These are phyloP conservation scores for Drymonia ruficornis DNA, from an alignment of 2,888 invertebrate species.

Conservation along the genomic window DNA sequence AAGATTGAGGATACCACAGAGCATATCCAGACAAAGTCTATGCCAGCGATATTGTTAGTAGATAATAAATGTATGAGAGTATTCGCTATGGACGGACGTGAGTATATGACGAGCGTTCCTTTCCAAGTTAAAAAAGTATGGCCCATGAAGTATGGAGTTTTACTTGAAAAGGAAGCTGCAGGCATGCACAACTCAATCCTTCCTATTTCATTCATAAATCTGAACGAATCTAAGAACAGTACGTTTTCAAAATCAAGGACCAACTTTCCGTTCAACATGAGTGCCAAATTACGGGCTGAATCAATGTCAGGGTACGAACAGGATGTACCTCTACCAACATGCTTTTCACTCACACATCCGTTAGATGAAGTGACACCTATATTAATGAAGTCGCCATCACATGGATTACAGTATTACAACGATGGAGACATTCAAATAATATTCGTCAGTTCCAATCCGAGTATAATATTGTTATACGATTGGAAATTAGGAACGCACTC, in stretches of 20 bases:
- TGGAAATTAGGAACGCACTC: slow-evolving; percentile 91
- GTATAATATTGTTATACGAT: slow-evolving; percentile 93
- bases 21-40: slow-evolving; percentile 77
- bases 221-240: slow-evolving; percentile 73
- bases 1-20: slow-evolving; percentile 80
- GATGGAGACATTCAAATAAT: slow-evolving; percentile 88
- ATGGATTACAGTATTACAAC: slow-evolving; percentile 85
- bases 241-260: slow-evolving; percentile 62
- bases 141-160: slow-evolving; percentile 93
- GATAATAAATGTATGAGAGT: slow-evolving; percentile 91
- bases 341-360: slow-evolving; percentile 95
- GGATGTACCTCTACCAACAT: slow-evolving; percentile 88
- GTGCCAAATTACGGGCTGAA: slow-evolving; percentile 67
- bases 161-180: slow-evolving; percentile 90
- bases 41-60: slow-evolving; percentile 89
- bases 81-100: slow-evolving; percentile 92
- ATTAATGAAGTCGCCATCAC: slow-evolving; percentile 87
- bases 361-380: slow-evolving; percentile 96
- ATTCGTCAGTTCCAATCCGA: slow-evolving; percentile 90
- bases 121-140: slow-evolving; percentile 92
- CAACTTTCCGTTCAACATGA: slow-evolving; percentile 63
- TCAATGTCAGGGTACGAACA: slow-evolving; percentile 68
- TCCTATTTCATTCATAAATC: slow-evolving; percentile 62
- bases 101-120: slow-evolving; percentile 92
- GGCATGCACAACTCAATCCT: slow-evolving; percentile 63